phyloP scores from a whole-genome alignment of 2,113 vertebrate species.

The Semnornis frantzii region DNA sequence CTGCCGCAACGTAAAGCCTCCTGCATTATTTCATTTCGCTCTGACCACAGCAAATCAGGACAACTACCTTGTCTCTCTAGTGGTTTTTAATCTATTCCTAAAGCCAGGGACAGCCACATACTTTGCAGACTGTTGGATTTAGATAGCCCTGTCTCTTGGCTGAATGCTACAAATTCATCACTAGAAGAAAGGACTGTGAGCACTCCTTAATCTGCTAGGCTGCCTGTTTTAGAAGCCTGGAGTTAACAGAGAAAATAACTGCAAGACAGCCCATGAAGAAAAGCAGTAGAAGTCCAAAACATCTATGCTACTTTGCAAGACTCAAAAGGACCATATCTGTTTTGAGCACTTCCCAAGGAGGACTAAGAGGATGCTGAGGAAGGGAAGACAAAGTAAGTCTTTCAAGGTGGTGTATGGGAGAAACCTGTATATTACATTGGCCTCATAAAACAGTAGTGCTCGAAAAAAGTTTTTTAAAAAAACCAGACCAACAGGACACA shows the following conservation, averaged over 20 bases:
- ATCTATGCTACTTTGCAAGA: neutral
- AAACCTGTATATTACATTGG: neutral
- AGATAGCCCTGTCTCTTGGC: neutral
- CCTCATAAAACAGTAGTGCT: neutral
- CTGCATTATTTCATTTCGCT: neutral
- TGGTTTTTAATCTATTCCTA: neutral
- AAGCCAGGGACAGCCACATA: neutral
- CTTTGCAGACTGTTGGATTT: neutral
- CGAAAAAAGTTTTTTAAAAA: neutral
- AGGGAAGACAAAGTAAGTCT: neutral
- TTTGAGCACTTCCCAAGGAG: neutral
- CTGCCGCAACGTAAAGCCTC: neutral
- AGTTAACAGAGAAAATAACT: neutral
- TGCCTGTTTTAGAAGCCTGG: accelerated
- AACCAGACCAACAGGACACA: neutral
- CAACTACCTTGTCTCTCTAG: neutral
- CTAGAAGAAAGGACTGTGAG: neutral
- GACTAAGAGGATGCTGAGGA: neutral
- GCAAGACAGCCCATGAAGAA: neutral
- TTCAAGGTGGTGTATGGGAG: neutral
- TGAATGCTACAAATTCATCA: neutral
- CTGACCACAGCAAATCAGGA: neutral
- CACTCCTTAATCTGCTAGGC: neutral
- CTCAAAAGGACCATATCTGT: neutral
- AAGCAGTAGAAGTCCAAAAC: neutral